Base-by-base conservation (phyloP, 2,113 vertebrate genomes). In the Thermophis baileyi region DNA sequence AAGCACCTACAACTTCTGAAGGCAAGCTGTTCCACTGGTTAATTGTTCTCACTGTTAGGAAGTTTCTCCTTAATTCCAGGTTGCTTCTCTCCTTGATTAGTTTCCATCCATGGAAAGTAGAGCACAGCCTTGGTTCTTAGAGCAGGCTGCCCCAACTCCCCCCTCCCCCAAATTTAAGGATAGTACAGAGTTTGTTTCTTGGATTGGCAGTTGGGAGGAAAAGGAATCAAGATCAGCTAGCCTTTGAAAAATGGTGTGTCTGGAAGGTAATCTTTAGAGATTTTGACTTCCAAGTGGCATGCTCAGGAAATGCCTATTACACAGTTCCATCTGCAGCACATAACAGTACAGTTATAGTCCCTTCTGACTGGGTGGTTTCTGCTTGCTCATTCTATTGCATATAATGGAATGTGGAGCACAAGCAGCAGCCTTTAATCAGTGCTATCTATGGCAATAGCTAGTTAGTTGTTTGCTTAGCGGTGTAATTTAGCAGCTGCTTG, bases 381-480 rank as follows among this genome's bases (percentile, higher is more conserved):
- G 40, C 35, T 47, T 18, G 22, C 25, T 91, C 53, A 54, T 54
- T 92, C 54, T 89, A 44, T 55, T 81, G 6, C 50, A 24, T n/a
- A 89, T 89, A 85, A 57, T 81, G 63, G 81, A 81, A 85, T 54
- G 27, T 85, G 27, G 27, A 30, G 40, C 87, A 69, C 5, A 24
- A 85, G 63, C 9, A 46, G 24, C 46, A 88, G 50, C 24, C 87
- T 92, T 85, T 40, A 85, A 30, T 46, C 63, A 89, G 81, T 54
- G 50, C 92, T 92, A 92, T 92, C 92, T 89, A 92, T 47, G 92
- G 87, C 63, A 89, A 55, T 85, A 85, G 92, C 40, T 49, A 49
- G 50, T 85, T 92, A 54, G 92, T 44, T 9, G 88, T 55, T 55
- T 55, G 50, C 46, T 53, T 85, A 51, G 57, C 11, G 27, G 86